Percentiles rank a stretch among this genome's conserved stretches.
Evolutionary conservation across 2,113 vertebrate genomes (phyloP).

Genomic region (Tamias sibiricus): DNA sequence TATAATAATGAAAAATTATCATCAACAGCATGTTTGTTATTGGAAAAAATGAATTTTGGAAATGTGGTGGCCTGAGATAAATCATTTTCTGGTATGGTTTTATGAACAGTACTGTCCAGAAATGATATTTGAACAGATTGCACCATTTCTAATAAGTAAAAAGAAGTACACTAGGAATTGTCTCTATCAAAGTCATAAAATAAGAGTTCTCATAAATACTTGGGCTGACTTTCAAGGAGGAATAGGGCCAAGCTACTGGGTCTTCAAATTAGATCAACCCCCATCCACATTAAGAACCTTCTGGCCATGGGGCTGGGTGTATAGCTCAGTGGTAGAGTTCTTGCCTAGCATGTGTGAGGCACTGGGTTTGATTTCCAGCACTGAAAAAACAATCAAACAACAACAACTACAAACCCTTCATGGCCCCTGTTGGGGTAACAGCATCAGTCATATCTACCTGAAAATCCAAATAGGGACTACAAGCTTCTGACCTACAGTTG

Average conservation of each 20-base stretch:
- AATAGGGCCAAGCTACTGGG: slow-evolving; percentile 32
- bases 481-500: not conserved
- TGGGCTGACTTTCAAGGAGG: slow-evolving; percentile 13
- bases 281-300: not conserved
- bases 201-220: slow-evolving; percentile 22
- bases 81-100: slow-evolving; percentile 12
- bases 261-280: not conserved
- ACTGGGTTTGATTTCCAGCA: not conserved
- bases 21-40: slow-evolving; percentile 15
- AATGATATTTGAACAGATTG: slow-evolving; percentile 60
- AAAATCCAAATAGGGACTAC: not conserved
- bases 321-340: not conserved
- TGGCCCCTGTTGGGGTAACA: not conserved
- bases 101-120: slow-evolving; percentile 26
- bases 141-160: slow-evolving; percentile 55
- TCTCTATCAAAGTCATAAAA: slow-evolving; percentile 59
- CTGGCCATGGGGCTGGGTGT: not conserved
- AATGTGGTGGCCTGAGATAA: slow-evolving; percentile 45
- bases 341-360: not conserved
- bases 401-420: not conserved
- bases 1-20: slow-evolving; percentile 55
- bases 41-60: slow-evolving; percentile 53
- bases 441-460: not conserved
- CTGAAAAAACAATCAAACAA: not conserved
- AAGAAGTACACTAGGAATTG: not conserved